Conservation (phyloP, 92 coral and sea anemone genomes). For the Desmophyllum pertusum region DNA sequence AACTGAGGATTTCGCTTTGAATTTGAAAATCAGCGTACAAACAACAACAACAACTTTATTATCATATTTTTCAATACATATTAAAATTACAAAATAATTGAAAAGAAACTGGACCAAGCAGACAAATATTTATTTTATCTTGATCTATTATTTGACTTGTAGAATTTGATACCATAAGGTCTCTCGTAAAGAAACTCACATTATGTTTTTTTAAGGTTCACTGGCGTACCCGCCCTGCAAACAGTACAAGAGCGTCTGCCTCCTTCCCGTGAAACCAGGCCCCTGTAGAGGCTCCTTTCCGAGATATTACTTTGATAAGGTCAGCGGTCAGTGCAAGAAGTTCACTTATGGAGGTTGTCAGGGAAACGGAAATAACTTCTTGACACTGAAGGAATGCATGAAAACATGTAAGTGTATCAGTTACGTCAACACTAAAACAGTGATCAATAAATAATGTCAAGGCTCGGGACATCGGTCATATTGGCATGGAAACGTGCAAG, state of each 20-base stretch:
- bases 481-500: too few relatives aligned
- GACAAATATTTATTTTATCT: not conserved
- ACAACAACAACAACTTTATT: too few relatives aligned
- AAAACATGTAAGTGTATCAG: not conserved
- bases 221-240: too few relatives aligned
- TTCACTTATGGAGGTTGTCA: conserved; percentile 48
- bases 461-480: too few relatives aligned
- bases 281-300: not conserved
- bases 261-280: conserved; percentile 13
- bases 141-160: not conserved
- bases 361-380: conserved; percentile 40
- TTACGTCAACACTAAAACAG: not conserved
- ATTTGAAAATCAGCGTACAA: too few relatives aligned
- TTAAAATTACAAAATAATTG: too few relatives aligned
- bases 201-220: not conserved
- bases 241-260: not conserved
- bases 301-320: not conserved
- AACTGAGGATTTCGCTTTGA: not conserved
- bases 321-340: not conserved
- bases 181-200: too few relatives aligned
- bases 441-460: not conserved
- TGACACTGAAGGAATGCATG: not conserved
- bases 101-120: too few relatives aligned
- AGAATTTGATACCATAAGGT: not conserved
- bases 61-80: too few relatives aligned